A percentile compares a stretch with the other conserved stretches of the same genome.
phyloP scores from a whole-genome alignment of 2,113 vertebrate species.

The Spea multiplicata region DNA sequence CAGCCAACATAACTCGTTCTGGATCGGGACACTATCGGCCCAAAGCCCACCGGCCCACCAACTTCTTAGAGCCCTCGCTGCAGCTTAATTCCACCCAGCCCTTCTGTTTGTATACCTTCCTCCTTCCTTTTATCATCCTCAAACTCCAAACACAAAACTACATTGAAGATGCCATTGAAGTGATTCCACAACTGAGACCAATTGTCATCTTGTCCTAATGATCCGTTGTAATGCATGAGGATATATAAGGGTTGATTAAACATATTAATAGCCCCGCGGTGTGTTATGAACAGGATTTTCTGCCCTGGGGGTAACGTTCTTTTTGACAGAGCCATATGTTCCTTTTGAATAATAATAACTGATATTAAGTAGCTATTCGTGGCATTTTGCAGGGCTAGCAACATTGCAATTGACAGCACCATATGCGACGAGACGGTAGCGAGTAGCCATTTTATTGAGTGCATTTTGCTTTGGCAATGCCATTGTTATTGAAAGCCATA shows the following conservation, averaged over 20 bases:
- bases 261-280: slow-evolving; percentile 42
- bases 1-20: too few species aligned
- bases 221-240: slow-evolving; percentile 32
- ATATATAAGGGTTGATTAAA: slow-evolving; percentile 31
- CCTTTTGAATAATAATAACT: slow-evolving; percentile 35
- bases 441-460: slow-evolving; percentile 24
- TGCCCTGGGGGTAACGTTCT: slow-evolving; percentile 38
- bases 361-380: slow-evolving; percentile 32
- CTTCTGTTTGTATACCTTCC: too few species aligned
- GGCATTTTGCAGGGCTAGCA: slow-evolving; percentile 17
- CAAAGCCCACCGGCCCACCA: too few species aligned
- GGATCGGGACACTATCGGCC: too few species aligned
- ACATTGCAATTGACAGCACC: slow-evolving; percentile 37
- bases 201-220: slow-evolving; percentile 24
- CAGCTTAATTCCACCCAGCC: too few species aligned
- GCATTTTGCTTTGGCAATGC: slow-evolving; percentile 7
- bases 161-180: neutral
- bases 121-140: too few species aligned
- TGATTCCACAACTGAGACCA: neutral
- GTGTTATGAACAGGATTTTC: slow-evolving; percentile 22
- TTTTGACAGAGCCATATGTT: slow-evolving; percentile 43
- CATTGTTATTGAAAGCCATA: slow-evolving; percentile 39
- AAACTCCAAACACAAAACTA: neutral
- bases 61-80: too few species aligned
- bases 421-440: slow-evolving; percentile 34